Percentiles rank a stretch among this genome's conserved stretches.
Conservation (phyloP, 2,113 vertebrate species). For the Rhinopomastus cyanomelas region DNA sequence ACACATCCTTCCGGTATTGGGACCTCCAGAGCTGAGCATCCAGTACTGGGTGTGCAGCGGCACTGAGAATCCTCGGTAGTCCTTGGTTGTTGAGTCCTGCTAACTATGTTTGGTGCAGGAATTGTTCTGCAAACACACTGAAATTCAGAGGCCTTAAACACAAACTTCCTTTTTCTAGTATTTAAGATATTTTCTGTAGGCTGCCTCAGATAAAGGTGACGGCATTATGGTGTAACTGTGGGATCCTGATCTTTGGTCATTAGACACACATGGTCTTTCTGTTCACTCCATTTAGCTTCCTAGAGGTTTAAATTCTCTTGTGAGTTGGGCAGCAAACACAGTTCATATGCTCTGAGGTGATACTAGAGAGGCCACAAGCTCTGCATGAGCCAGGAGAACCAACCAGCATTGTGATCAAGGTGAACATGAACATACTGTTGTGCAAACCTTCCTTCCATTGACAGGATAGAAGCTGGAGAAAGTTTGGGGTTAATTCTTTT, state of each 20-base stretch:
- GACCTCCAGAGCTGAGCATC: too few relatives aligned
- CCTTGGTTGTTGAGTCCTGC: not conserved
- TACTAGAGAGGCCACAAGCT: not conserved
- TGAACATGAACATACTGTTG: not conserved
- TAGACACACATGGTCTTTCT: not conserved
- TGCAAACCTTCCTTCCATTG: not conserved
- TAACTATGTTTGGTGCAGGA: not conserved
- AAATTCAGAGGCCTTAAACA: not conserved
- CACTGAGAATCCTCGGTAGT: not conserved
- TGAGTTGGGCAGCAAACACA: not conserved
- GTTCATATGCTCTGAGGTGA: not conserved
- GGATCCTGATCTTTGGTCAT: not conserved
- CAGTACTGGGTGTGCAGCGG: too few relatives aligned
- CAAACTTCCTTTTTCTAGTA: not conserved
- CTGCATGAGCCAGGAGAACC: accelerated
- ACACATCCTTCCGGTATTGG: too few relatives aligned
- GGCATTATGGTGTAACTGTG: not conserved
- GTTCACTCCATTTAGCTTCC: not conserved
- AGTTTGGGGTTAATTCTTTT: not conserved
- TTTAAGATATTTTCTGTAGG: not conserved
- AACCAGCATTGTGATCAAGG: not conserved
- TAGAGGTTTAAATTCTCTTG: not conserved
- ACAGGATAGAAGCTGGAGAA: not conserved
- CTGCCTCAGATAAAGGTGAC: not conserved
- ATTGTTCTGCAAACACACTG: not conserved